A percentile compares a stretch with the other conserved stretches of the same genome.
Conservation (phyloP, 2,888 invertebrate species). For the Tetanocera ferruginea region DNA sequence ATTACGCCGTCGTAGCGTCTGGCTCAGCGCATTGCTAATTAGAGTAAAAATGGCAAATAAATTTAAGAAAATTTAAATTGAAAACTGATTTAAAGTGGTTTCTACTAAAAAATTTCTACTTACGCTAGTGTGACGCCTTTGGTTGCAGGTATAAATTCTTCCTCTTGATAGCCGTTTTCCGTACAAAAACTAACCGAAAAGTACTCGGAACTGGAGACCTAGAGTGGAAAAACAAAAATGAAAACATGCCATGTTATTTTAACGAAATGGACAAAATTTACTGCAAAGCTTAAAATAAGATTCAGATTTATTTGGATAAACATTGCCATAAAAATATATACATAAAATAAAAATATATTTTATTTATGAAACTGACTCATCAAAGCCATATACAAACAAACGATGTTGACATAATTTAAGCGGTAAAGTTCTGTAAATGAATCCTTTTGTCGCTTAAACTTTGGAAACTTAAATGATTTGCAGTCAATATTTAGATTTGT, state of each 20-base stretch:
- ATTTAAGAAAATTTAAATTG: not conserved
- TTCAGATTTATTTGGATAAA: no score
- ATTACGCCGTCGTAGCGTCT: constrained; percentile 77
- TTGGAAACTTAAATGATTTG: no score
- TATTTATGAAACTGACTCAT: no score
- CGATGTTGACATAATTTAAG: no score
- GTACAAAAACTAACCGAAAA: constrained; percentile 80
- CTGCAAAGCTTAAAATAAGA: no score
- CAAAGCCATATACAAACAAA: no score
- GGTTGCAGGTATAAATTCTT: constrained; percentile 78
- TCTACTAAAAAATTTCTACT: constrained; percentile 65
- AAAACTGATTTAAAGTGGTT: constrained; percentile 36
- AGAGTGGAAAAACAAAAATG: constrained; percentile 58
- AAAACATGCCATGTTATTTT: not conserved
- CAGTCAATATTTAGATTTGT: no score
- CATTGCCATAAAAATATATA: no score
- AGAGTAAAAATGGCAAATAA: not conserved
- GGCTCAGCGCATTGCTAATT: constrained; percentile 75
- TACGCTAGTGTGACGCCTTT: constrained; percentile 78
- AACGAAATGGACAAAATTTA: no score
- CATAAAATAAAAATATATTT: no score
- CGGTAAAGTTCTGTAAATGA: no score
- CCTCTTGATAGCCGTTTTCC: constrained; percentile 72
- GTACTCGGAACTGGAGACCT: constrained; percentile 81
- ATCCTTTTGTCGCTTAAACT: no score